These are phyloP conservation scores for Drosophila conformis DNA, from an alignment of 2,888 invertebrate species.

Conservation along the genomic window DNA sequence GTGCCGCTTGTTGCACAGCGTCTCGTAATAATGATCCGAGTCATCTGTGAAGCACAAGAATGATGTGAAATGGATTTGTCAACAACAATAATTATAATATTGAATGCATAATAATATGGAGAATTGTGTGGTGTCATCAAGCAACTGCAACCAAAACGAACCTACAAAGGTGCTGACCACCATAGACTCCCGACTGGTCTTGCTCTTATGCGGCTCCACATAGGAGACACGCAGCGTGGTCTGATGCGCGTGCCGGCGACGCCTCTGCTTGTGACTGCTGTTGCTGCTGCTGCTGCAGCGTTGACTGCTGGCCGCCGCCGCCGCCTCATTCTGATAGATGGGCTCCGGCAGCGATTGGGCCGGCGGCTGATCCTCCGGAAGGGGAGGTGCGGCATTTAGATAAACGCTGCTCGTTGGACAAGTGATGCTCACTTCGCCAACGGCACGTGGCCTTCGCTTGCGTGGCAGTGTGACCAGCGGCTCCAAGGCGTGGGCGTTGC, in stretches of 20 bases:
- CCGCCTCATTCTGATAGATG: slow-evolving; percentile 81
- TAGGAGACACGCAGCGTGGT: slow-evolving; percentile 76
- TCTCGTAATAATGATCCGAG: slow-evolving; percentile 90
- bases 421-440: slow-evolving; percentile 84
- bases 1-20: slow-evolving; percentile 85
- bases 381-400: slow-evolving; percentile 66
- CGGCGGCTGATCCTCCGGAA: slow-evolving; percentile 24
- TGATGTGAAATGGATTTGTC: background rate
- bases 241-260: slow-evolving; percentile 42
- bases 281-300: slow-evolving; percentile 16
- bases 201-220: slow-evolving; percentile 48
- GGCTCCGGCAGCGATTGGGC: slow-evolving; percentile 71
- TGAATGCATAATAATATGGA: background rate
- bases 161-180: slow-evolving; percentile 83
- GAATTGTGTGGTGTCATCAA: background rate
- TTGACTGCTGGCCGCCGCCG: slow-evolving; percentile 35
- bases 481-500: slow-evolving; percentile 24
- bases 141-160: slow-evolving; percentile 53
- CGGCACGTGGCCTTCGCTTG: slow-evolving; percentile 84
- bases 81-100: background rate
- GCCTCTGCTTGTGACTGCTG: slow-evolving; percentile 19
- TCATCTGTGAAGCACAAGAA: slow-evolving; percentile 86
- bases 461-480: slow-evolving; percentile 82
- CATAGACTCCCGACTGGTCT: slow-evolving; percentile 68
- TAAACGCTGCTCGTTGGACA: slow-evolving; percentile 82